A percentile compares a stretch with the other conserved stretches of the same genome.
Conservation (phyloP, 2,797 vertebrate genomes). For the Anguilla marmorata region DNA sequence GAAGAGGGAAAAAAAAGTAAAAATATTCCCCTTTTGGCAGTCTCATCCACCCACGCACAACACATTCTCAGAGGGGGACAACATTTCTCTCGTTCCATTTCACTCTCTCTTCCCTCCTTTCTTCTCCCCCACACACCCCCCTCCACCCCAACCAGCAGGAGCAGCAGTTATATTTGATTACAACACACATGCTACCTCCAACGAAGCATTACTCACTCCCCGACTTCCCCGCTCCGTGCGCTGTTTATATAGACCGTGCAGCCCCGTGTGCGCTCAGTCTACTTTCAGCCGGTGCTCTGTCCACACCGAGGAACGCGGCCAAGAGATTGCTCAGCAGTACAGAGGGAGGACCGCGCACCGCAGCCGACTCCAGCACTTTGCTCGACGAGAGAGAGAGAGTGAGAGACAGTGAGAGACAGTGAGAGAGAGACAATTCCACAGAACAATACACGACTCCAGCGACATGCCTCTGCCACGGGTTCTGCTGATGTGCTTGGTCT, state of each 20-base stretch:
- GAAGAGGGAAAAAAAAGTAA: conserved; percentile 32
- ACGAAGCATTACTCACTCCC: conserved; percentile 75
- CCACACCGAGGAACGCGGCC: conserved; percentile 53
- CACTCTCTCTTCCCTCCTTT: conserved; percentile 29
- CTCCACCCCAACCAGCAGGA: conserved; percentile 56
- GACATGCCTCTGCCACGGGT: conserved; percentile 64
- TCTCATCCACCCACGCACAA: conserved; percentile 31
- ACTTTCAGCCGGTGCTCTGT: conserved; percentile 44
- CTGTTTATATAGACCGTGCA: conserved; percentile 71
- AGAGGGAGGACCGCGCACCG: background rate
- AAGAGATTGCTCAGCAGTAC: conserved; percentile 67
- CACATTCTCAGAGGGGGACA: conserved; percentile 2
- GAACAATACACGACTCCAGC: conserved; percentile 37
- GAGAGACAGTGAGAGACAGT: conserved; percentile 18
- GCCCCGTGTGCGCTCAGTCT: conserved; percentile 48
- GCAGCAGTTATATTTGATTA: conserved; percentile 71
- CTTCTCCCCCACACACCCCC: conserved; percentile 11
- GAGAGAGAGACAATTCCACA: conserved; percentile 32
- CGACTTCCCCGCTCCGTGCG: conserved; percentile 50
- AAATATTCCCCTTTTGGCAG: conserved; percentile 20
- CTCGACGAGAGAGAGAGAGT: conserved; percentile 38
- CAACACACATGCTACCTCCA: conserved; percentile 70
- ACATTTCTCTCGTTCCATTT: conserved; percentile 20
- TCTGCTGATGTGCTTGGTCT: conserved; percentile 60
- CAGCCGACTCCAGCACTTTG: background rate